Evolutionary conservation across 2,888 invertebrate genomes (phyloP), one percentile per base, ranked within the genome.

Genomic region (Balanococcus diminutus): DNA sequence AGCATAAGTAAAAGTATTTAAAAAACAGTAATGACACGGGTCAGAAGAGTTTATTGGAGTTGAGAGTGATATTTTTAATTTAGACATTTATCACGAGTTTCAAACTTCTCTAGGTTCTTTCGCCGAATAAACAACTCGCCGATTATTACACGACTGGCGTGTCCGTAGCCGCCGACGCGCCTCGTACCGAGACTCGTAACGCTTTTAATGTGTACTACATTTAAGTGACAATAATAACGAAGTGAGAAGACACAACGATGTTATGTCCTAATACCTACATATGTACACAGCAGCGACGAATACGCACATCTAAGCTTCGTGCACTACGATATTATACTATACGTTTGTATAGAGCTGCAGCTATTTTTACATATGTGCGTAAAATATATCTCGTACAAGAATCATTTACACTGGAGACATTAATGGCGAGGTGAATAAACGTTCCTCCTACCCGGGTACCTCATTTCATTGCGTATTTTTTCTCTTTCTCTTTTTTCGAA

Each of bases 321-420:
- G 9, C 56, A 14, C n/a, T n/a, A n/a, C n/a, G n/a, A n/a, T n/a
- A n/a, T 16, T 19, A 9, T 19, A 79, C 31, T 16, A 67, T 67
- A 32, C 75, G 75, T 75, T 75, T 11, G 25, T 25, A 61, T 25
- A 61, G 75, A 75, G 25, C 32, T n/a, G n/a, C 9, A 36, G 75
- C 75, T 79, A 79, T 79, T 79, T 79, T 79, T 79, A 79, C 36
- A 79, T n/a, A n/a, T 79, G 75, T 79, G 75, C 75, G 75, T 79
- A 79, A n/a, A 79, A 79, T 56, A 19, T 56, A 56, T 36, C 4
- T 4, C 36, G 36, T 51, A 51, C n/a, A 79, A 79, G 75, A 32
- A 32, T 28, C 75, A 79, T 79, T 79, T 79, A 79, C 75, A 79
- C 75, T 79, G 75, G 75, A 79, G 75, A 79, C 75, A 36, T 36